Conservation (phyloP, 2,797 vertebrate genomes). For the Hydrocynus forskahlii region DNA sequence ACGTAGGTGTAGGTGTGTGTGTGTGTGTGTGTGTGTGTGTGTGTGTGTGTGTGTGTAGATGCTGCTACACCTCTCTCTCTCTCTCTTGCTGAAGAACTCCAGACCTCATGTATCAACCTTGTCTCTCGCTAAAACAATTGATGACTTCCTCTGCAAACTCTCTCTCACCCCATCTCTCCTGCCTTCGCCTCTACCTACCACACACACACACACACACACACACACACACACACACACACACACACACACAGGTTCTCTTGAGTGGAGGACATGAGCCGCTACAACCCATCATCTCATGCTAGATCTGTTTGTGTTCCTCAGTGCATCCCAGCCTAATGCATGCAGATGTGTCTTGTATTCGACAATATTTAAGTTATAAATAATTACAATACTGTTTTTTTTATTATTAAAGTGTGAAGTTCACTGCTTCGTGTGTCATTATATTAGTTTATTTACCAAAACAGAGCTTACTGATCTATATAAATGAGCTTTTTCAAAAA, state of each 20-base stretch:
- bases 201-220: neutral
- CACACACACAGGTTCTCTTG: neutral
- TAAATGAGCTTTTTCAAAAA: neutral
- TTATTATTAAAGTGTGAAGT: no score
- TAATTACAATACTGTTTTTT: no score
- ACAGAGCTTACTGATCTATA: no score
- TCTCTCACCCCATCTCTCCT: slow-evolving; percentile 26
- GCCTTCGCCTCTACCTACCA: slow-evolving; percentile 40
- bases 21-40: slow-evolving; percentile 20
- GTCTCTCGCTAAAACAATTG: slow-evolving; percentile 65
- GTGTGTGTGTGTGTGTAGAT: slow-evolving; percentile 19
- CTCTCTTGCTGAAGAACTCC: slow-evolving; percentile 67
- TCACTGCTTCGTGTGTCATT: no score
- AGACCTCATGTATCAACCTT: slow-evolving; percentile 72
- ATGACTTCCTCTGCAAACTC: slow-evolving; percentile 62
- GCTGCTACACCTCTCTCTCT: slow-evolving; percentile 58
- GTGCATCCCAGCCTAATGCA: neutral
- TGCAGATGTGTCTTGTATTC: neutral
- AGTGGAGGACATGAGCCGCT: neutral
- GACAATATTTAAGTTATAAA: neutral
- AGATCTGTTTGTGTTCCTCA: neutral
- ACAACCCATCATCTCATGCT: neutral
- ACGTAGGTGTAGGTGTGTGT: neutral
- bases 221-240: neutral
- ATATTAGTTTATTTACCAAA: no score